Percentiles rank a stretch among this genome's conserved stretches.
Evolutionary conservation across 2,113 vertebrate species (phyloP).

Genomic region (Triplophysa dalaica): DNA sequence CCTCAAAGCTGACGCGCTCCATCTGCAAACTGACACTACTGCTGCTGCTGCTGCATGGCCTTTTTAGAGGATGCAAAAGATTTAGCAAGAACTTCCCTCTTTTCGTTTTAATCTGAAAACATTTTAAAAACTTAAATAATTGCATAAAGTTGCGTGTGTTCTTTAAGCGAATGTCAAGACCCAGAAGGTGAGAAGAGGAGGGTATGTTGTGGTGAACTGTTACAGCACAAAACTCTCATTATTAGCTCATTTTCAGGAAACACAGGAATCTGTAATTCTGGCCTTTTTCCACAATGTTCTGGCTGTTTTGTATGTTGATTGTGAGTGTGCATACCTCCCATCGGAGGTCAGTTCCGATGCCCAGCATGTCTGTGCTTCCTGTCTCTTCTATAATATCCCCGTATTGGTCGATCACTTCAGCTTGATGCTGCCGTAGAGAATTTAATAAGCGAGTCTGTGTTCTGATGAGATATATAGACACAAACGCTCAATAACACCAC

Average conservation of each 20-base stretch:
- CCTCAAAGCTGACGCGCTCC: constrained; percentile 94
- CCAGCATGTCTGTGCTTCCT: constrained; percentile 52
- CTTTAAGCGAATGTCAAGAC: too few species aligned
- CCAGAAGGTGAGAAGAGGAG: too few species aligned
- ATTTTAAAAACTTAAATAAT: not conserved
- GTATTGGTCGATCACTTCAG: constrained; percentile 64
- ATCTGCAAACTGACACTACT: constrained; percentile 62
- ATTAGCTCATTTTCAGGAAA: not conserved
- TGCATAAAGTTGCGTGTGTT: too few species aligned
- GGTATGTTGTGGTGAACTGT: not conserved
- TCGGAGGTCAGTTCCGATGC: constrained; percentile 48
- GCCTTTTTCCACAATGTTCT: not conserved
- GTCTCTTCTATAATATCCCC: constrained; percentile 63
- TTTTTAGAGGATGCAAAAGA: constrained; percentile 73
- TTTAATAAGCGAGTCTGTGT: constrained; percentile 63
- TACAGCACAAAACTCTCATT: not conserved
- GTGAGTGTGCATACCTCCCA: constrained; percentile 73
- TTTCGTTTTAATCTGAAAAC: not conserved
- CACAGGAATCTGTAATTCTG: not conserved
- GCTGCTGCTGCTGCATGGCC: not conserved
- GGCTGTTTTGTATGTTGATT: not conserved
- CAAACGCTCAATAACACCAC: constrained; percentile 51
- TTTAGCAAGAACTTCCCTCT: not conserved
- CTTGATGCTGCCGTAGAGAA: constrained; percentile 66
- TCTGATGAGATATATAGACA: constrained; percentile 58